Evolutionary conservation across 2,113 vertebrate genomes (phyloP).

Genomic region (Melanerpes aurifrons): DNA sequence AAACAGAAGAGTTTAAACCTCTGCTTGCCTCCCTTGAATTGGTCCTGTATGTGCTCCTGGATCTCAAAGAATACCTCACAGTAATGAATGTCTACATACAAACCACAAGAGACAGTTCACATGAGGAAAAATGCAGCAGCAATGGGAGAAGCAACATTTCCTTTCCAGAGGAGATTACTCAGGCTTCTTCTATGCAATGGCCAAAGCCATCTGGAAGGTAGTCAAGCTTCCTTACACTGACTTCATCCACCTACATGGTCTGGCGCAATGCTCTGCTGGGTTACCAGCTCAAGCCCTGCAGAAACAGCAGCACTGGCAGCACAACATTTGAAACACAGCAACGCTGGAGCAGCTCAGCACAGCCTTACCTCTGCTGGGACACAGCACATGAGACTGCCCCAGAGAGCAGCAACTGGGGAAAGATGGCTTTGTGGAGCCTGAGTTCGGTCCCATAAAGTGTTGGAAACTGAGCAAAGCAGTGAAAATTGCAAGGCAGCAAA

Average conservation of each 20-base stretch:
- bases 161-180: background rate
- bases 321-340: accelerated
- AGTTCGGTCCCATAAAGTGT: background rate
- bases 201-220: background rate
- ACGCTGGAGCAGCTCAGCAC: background rate
- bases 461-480: background rate
- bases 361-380: background rate
- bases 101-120: background rate
- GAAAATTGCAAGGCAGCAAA: background rate
- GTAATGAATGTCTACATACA: background rate
- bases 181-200: background rate
- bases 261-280: accelerated
- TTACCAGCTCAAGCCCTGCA: background rate
- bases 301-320: background rate
- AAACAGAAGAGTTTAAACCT: background rate
- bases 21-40: background rate
- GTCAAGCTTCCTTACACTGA: background rate
- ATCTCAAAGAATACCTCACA: background rate
- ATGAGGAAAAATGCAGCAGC: background rate
- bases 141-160: background rate
- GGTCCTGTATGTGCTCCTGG: background rate
- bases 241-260: accelerated
- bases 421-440: background rate
- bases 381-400: accelerated
- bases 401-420: accelerated